These are phyloP conservation scores for Alethe diademata DNA, from an alignment of 2,113 vertebrate species.

Conservation along the genomic window DNA sequence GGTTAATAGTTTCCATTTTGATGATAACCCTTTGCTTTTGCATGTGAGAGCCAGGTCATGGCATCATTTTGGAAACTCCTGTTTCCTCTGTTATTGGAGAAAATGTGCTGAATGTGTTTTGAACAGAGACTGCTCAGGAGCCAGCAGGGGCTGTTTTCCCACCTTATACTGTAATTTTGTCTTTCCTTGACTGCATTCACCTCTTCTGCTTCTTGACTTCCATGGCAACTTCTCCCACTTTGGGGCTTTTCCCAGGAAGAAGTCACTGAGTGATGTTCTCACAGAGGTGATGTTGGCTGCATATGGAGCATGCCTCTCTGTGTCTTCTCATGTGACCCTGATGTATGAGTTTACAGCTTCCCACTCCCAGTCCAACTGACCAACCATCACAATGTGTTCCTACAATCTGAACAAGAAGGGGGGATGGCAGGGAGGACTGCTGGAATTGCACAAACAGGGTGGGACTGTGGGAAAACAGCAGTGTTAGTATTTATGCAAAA, in stretches of 20 bases:
- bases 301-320: fast-evolving
- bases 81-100: background rate
- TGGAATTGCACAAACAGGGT: background rate
- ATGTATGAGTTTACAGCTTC: background rate
- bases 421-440: background rate
- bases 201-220: background rate
- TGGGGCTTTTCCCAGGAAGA: background rate
- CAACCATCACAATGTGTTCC: fast-evolving
- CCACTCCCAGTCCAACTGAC: background rate
- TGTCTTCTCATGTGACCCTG: background rate
- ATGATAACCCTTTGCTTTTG: background rate
- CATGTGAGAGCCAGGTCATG: background rate
- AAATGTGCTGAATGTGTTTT: background rate
- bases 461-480: constrained; percentile 28
- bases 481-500: constrained; percentile 46
- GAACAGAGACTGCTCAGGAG: background rate
- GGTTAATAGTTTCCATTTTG: background rate
- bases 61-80: background rate
- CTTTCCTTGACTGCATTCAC: background rate
- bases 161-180: background rate
- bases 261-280: background rate
- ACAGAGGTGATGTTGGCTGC: background rate
- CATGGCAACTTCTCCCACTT: background rate
- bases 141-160: background rate
- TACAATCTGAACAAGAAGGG: background rate